phyloP scores from a whole-genome alignment of 2,888 invertebrate genomes.

The Mayetiola destructor region DNA sequence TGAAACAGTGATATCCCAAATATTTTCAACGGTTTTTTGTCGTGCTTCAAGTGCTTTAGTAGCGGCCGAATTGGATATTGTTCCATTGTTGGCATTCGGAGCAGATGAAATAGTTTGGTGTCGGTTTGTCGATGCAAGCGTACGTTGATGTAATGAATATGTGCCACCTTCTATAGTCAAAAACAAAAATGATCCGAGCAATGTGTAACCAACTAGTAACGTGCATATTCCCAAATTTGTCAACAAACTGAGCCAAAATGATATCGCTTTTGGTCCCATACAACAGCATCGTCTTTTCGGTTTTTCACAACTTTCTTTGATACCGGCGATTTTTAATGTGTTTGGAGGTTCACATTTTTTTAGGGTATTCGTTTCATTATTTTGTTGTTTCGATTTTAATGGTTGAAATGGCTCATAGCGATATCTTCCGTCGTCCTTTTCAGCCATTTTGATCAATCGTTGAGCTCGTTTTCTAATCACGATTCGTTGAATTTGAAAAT shows the following conservation, averaged over 20 bases:
- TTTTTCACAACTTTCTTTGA: not conserved
- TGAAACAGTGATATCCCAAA: conserved; percentile 81
- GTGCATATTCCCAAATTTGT: conserved; percentile 73
- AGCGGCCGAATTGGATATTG: conserved; percentile 29
- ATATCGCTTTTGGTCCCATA: conserved; percentile 25
- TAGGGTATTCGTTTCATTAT: conserved; percentile 25
- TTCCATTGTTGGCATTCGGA: conserved; percentile 27
- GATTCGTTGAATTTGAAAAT: not conserved
- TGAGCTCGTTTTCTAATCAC: not conserved
- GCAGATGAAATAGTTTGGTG: conserved; percentile 30
- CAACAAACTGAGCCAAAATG: conserved; percentile 49
- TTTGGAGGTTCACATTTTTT: conserved; percentile 24
- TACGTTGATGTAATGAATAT: conserved; percentile 36
- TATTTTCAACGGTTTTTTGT: conserved; percentile 64
- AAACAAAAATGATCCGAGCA: conserved; percentile 64
- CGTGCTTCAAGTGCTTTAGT: conserved; percentile 42
- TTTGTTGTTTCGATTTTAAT: conserved; percentile 23
- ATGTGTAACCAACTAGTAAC: conserved; percentile 64
- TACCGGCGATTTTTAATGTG: conserved; percentile 12
- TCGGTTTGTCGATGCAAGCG: conserved; percentile 40
- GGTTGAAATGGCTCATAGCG: conserved; percentile 36
- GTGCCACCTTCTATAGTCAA: conserved; percentile 63
- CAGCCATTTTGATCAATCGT: conserved; percentile 17
- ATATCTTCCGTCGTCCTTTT: conserved; percentile 30
- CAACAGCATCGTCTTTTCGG: conserved; percentile 21